phyloP scores from a whole-genome alignment of 2,113 vertebrate genomes.

The Labeo catla region DNA sequence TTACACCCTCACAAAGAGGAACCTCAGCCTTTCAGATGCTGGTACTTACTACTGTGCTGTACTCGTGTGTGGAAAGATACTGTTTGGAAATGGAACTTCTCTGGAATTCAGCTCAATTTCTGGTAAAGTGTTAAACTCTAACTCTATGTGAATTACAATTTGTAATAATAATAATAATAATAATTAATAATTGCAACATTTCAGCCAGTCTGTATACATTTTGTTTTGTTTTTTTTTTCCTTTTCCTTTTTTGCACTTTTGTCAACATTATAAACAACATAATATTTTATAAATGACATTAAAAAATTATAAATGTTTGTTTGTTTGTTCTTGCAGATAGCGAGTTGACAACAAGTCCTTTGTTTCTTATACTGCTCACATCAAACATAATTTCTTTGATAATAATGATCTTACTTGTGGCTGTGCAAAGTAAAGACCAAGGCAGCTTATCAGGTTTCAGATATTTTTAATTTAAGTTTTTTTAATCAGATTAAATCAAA shows the following conservation, averaged over 20 bases:
- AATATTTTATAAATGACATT: not conserved
- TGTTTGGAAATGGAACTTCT: slow-evolving; percentile 49
- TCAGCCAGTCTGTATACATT: too few species aligned
- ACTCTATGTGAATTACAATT: not conserved
- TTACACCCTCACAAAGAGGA: slow-evolving; percentile 42
- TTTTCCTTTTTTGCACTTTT: not conserved
- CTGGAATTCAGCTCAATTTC: not conserved
- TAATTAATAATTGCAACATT: too few species aligned
- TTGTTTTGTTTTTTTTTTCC: too few species aligned
- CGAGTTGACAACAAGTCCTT: not conserved
- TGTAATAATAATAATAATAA: too few species aligned
- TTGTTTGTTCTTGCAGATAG: not conserved
- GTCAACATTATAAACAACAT: not conserved
- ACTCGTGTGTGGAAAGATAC: slow-evolving; percentile 23
- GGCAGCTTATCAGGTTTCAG: not conserved
- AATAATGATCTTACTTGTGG: slow-evolving; percentile 7
- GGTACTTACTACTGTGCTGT: slow-evolving; percentile 56
- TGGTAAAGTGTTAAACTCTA: slow-evolving; percentile 34
- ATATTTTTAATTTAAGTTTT: too few species aligned
- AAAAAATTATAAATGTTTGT: too few species aligned
- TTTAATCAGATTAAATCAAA: too few species aligned
- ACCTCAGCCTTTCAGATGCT: slow-evolving; percentile 50
- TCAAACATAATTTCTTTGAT: slow-evolving; percentile 9
- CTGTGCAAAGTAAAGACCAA: not conserved
- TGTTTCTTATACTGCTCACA: not conserved